These are phyloP conservation scores for Epinephelus coioides DNA, from an alignment of 2,797 vertebrate genomes.

Conservation along the genomic window DNA sequence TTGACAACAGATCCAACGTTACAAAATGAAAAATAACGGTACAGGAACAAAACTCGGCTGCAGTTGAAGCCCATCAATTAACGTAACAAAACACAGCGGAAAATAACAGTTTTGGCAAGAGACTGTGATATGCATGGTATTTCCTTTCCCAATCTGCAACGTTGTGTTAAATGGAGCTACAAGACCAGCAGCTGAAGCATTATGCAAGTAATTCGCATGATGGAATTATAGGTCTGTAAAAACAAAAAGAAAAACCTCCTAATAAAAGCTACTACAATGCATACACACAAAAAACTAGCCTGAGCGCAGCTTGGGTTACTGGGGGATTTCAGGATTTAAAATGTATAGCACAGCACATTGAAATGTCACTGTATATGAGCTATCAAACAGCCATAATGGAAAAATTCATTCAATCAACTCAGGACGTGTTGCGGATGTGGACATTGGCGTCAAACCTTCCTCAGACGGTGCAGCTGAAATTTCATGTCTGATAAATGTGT, in stretches of 20 bases:
- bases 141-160: constrained; percentile 54
- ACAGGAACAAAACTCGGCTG: constrained; percentile 49
- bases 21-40: constrained; percentile 47
- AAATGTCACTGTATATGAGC: constrained; percentile 62
- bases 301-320: constrained; percentile 71
- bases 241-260: constrained; percentile 25
- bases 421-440: constrained; percentile 2
- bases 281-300: constrained; percentile 72
- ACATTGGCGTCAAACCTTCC: constrained; percentile 18
- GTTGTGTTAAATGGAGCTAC: constrained; percentile 59
- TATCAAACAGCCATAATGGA: constrained; percentile 64
- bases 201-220: constrained; percentile 41
- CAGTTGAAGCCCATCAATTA: constrained; percentile 62
- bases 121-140: constrained; percentile 43
- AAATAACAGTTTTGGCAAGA: constrained; percentile 66
- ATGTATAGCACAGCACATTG: constrained; percentile 69
- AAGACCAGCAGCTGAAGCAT: constrained; percentile 66
- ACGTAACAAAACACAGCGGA: constrained; percentile 60
- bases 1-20: constrained; percentile 76
- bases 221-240: constrained; percentile 20
- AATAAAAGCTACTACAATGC: constrained; percentile 71
- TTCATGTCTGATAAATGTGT: constrained; percentile 27
- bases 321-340: constrained; percentile 56
- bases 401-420: constrained; percentile 35
- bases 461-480: constrained; percentile 18